These are phyloP conservation scores for Podarcis cretensis DNA, from an alignment of 2,113 vertebrate genomes.

Conservation along the genomic window DNA sequence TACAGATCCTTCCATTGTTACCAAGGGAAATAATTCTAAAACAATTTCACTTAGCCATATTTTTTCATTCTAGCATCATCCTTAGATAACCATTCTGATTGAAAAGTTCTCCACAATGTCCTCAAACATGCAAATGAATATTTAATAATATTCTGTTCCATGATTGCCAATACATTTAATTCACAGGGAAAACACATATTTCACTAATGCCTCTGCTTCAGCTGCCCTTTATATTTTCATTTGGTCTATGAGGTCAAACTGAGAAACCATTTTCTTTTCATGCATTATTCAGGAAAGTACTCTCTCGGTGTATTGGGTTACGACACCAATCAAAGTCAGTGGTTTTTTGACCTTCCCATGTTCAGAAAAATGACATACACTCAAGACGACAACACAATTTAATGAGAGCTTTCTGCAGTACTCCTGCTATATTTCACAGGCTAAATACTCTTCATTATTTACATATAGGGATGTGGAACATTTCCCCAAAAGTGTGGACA, in stretches of 20 bases:
- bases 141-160: background rate
- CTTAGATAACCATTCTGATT: background rate
- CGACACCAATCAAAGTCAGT: constrained; percentile 37
- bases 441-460: background rate
- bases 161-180: background rate
- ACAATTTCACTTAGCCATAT: no score
- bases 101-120: background rate
- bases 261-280: constrained; percentile 12
- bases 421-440: constrained; percentile 46
- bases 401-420: constrained; percentile 36
- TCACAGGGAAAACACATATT: background rate
- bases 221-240: background rate
- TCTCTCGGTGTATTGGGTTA: constrained; percentile 3
- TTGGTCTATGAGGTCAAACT: background rate
- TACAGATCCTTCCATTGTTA: background rate
- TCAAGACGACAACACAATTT: constrained; percentile 43
- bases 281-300: constrained; percentile 24
- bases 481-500: background rate
- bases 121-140: background rate
- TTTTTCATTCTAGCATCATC: background rate
- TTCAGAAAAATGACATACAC: constrained; percentile 52
- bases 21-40: background rate
- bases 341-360: constrained; percentile 50
- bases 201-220: background rate
- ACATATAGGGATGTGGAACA: background rate